A percentile compares a stretch with the other conserved stretches of the same genome.
phyloP scores from a whole-genome alignment of 2,113 vertebrate genomes.

The Otis tarda region DNA sequence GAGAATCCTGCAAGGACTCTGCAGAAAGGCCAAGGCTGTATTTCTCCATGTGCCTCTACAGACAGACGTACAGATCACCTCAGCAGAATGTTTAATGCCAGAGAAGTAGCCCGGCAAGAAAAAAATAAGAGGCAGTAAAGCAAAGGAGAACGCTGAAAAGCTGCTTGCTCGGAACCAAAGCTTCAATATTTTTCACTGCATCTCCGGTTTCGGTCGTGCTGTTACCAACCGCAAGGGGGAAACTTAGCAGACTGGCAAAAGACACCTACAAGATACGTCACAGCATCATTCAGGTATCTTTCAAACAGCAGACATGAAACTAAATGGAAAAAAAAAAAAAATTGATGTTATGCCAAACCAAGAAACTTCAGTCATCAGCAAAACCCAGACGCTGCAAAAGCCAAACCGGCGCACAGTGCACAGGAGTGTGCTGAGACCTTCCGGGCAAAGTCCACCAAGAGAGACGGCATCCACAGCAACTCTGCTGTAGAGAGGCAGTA shows the following conservation, averaged over 20 bases:
- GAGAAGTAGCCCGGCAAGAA: neutral
- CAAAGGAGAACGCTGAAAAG: neutral
- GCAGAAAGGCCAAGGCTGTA: neutral
- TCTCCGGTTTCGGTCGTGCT: neutral
- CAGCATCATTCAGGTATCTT: neutral
- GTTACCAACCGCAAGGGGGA: neutral
- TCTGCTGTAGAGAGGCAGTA: neutral
- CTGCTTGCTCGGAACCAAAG: neutral
- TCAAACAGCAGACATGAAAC: neutral
- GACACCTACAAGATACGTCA: neutral
- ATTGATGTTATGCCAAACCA: neutral
- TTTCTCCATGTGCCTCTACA: neutral
- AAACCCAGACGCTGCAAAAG: neutral
- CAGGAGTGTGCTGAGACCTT: fast-evolving
- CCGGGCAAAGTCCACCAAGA: neutral
- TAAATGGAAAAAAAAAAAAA: neutral
- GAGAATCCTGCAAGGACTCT: neutral
- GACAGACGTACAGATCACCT: neutral
- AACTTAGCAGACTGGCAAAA: neutral
- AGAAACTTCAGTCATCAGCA: neutral
- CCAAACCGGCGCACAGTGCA: neutral
- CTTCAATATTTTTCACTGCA: neutral
- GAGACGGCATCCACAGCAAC: neutral
- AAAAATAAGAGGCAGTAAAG: neutral
- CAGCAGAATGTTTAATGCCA: neutral